These are phyloP conservation scores for Odontamblyopus lacepedii DNA, from an alignment of 2,797 vertebrate species.

Conservation along the genomic window DNA sequence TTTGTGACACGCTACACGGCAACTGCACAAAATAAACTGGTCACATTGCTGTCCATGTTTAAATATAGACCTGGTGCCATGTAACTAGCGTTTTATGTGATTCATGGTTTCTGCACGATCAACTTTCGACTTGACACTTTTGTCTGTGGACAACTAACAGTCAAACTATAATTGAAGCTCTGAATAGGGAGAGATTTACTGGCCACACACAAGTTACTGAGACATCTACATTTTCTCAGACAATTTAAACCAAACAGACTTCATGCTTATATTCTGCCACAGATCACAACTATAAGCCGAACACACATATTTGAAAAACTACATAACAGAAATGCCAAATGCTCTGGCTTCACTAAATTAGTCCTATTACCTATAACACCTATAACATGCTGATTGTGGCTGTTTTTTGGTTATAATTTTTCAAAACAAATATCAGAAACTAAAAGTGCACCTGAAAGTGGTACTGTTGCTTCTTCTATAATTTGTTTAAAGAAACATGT, in stretches of 20 bases:
- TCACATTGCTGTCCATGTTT: background rate
- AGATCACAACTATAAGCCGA: background rate
- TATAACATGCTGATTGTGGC: too few relatives aligned
- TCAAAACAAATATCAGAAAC: too few relatives aligned
- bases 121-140: slow-evolving; percentile 1
- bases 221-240: slow-evolving; percentile 32
- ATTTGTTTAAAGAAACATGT: too few relatives aligned
- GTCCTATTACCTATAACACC: too few relatives aligned
- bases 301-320: background rate
- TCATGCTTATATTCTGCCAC: slow-evolving; percentile 7
- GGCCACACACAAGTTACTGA: slow-evolving; percentile 28
- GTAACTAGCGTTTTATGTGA: background rate
- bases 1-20: slow-evolving; percentile 8
- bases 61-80: slow-evolving; percentile 5
- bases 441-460: too few relatives aligned
- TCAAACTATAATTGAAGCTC: slow-evolving; percentile 6
- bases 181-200: slow-evolving; percentile 10
- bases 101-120: background rate
- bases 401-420: too few relatives aligned
- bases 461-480: too few relatives aligned
- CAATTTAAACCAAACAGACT: slow-evolving; percentile 22
- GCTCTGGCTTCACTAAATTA: too few relatives aligned
- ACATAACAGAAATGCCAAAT: too few relatives aligned
- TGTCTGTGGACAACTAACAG: background rate
- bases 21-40: slow-evolving; percentile 18